Percentiles rank a stretch among this genome's conserved stretches.
Conservation (phyloP, 2,888 invertebrate genomes). For the Ptilodon capucinus region DNA sequence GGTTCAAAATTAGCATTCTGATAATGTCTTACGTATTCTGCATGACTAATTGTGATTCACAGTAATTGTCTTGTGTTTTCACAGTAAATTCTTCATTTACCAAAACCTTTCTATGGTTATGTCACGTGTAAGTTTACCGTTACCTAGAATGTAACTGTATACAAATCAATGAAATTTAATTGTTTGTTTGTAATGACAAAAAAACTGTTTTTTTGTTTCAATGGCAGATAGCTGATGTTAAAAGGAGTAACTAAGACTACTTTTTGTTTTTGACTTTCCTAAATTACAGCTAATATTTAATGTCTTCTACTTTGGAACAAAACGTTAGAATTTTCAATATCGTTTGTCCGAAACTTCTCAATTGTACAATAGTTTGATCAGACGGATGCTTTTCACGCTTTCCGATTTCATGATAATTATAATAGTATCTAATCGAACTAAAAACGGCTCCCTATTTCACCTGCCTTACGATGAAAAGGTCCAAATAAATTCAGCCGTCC, state of each 20-base stretch:
- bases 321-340: not conserved
- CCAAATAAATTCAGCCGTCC: not conserved
- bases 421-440: constrained; percentile 8
- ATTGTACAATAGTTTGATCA: not conserved
- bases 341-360: not conserved
- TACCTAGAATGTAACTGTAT: no score
- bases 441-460: not conserved
- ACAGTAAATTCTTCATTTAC: no score
- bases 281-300: no score
- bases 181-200: no score
- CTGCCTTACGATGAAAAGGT: not conserved
- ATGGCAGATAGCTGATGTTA: no score
- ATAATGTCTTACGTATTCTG: not conserved
- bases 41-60: not conserved
- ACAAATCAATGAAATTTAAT: no score
- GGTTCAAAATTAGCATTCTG: not conserved
- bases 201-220: no score
- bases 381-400: constrained; percentile 1
- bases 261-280: no score
- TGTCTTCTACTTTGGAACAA: not conserved
- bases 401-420: constrained; percentile 15
- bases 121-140: no score
- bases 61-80: no score
- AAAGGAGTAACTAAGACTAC: no score
- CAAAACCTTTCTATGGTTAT: no score